A percentile compares a stretch with the other conserved stretches of the same genome.
Conservation (phyloP, 2,797 vertebrate species). For the Syngnathus rostellatus region DNA sequence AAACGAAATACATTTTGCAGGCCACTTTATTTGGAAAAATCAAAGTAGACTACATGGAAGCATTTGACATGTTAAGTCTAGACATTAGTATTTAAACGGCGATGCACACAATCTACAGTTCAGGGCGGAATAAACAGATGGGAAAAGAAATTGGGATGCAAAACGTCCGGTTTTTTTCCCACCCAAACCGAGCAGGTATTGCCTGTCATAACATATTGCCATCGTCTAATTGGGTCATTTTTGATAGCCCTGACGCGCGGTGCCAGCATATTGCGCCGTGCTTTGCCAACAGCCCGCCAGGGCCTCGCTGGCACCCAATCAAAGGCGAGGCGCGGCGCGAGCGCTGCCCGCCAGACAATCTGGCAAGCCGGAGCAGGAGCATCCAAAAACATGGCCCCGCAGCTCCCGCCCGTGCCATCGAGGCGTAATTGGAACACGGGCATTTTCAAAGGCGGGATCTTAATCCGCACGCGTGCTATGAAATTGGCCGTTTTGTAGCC, state of each 20-base stretch:
- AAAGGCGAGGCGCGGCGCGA: constrained; percentile 46
- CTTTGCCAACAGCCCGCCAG: constrained; percentile 63
- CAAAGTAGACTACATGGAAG: too few species aligned
- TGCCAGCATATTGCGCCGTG: constrained; percentile 60
- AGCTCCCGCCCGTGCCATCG: constrained; percentile 53
- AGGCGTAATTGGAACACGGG: constrained; percentile 75
- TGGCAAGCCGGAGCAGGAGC: constrained; percentile 59
- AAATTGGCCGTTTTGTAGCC: constrained; percentile 74
- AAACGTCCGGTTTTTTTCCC: constrained; percentile 16
- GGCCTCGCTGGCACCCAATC: constrained; percentile 65
- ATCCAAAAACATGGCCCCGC: constrained; percentile 59
- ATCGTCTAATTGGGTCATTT: constrained; percentile 76
- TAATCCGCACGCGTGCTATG: constrained; percentile 78
- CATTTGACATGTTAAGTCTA: too few species aligned
- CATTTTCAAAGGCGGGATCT: constrained; percentile 72
- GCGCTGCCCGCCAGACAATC: constrained; percentile 65
- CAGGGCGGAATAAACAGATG: constrained; percentile 9
- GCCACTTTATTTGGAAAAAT: neutral
- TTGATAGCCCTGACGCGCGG: constrained; percentile 58
- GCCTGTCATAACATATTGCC: constrained; percentile 68
- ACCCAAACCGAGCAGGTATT: constrained; percentile 66
- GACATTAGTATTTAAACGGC: neutral
- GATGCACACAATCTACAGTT: neutral
- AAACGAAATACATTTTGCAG: neutral
- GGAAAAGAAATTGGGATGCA: constrained; percentile 4